A percentile compares a stretch with the other conserved stretches of the same genome.
Evolutionary conservation across 2,797 vertebrate genomes (phyloP).

Genomic region (Alosa sapidissima): DNA sequence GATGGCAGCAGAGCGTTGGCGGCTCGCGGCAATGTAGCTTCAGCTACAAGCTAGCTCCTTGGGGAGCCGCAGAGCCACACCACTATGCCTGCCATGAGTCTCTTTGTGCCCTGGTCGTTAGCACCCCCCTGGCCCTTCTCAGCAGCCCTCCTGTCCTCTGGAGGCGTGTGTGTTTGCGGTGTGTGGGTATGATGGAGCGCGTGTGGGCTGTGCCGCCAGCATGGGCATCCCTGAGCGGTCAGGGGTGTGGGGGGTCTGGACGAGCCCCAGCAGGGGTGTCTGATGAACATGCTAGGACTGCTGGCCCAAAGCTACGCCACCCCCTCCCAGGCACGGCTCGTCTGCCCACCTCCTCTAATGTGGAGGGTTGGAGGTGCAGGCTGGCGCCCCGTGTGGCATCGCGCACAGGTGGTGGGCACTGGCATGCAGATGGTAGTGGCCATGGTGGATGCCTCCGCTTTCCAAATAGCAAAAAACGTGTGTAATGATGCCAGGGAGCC

Average conservation of each 20-base stretch:
- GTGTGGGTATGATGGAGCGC: background rate
- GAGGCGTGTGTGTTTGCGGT: background rate
- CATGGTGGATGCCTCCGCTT: background rate
- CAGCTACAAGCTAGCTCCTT: too few species aligned
- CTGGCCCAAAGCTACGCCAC: too few species aligned
- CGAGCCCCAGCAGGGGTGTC: too few species aligned
- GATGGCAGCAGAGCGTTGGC: background rate
- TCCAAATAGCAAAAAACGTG: background rate
- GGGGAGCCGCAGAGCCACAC: background rate
- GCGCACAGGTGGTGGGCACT: background rate
- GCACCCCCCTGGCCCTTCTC: too few species aligned
- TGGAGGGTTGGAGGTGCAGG: background rate
- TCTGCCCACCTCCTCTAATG: background rate
- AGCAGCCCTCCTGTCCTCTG: background rate
- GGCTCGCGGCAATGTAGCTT: background rate
- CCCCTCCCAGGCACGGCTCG: background rate
- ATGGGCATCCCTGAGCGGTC: too few species aligned
- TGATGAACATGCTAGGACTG: too few species aligned
- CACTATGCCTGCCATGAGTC: background rate
- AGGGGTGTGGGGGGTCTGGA: too few species aligned
- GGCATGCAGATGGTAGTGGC: background rate
- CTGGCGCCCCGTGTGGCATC: background rate
- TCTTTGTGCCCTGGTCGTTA: background rate
- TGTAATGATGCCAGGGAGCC: background rate
- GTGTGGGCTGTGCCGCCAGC: too few species aligned